Evolutionary conservation across 2,797 vertebrate species (phyloP), one percentile per base, ranked within the genome.

Genomic region (Eidolon dupreanum): DNA sequence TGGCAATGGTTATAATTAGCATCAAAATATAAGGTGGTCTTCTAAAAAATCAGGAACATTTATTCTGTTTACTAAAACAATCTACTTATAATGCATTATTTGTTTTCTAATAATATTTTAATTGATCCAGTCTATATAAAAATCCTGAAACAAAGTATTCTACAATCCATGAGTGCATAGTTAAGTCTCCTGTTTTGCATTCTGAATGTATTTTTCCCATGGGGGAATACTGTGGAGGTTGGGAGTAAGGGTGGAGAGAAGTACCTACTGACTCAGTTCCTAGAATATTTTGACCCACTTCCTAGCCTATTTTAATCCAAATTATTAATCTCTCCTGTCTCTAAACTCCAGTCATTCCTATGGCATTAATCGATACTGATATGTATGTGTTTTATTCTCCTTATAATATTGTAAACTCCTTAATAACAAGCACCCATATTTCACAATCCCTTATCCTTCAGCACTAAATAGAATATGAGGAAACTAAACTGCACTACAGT

Each of bases 291-390:
- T 94, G 70, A 79, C 49, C 49, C 49, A 49, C 49, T 78, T 93
- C 70, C 59, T 88, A 93, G n/a, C 12, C 13, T 88, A 68, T 97
- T 95, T 92, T 93, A 82, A 70, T 31, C 22, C 41, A 90, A 88
- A 92, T 71, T 87, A 92, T 90, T 93, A 93, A 93, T 71, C 74
- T 73, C 82, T 77, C 61, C 49, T 94, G 63, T 92, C 36, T 89
- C 55, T 82, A 85, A 90, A 93, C 77, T n/a, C 36, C 26, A 93
- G 61, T 2, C 59, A 94, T 73, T 91, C 31, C 46, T 55, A 81
- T 33, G 31, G 24, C 31, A 90, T 84, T 97, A 83, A 94, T n/a
- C 24, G 91, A 95, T 93, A 87, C 59, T 74, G 8, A 95, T 51
- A 28, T 66, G 33, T 31, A 90, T 75, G 95, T 1, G 20, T 41